Base-by-base conservation (phyloP, 2,888 invertebrate species). In the Hemistola chrysoprasaria region DNA sequence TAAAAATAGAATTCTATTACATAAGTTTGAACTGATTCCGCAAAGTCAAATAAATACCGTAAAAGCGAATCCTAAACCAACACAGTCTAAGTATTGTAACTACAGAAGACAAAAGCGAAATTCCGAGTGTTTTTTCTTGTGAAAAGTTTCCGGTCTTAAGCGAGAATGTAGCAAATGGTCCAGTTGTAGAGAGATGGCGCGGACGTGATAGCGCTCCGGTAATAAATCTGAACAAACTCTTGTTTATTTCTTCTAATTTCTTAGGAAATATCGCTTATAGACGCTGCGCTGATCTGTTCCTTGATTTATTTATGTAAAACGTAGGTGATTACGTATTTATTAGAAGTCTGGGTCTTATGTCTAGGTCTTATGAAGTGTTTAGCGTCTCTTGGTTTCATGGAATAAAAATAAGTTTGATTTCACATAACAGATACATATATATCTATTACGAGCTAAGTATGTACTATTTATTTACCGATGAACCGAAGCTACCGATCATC, bases 171-270 rank as follows among this genome's bases (percentile, higher is more conserved):
- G 21, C 35, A 25, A 47, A 41, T 24, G 20, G 29, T 8, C 22
- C 25, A 8, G 9, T 29, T 9, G 11, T 9, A 10, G 46, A 35
- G 20, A 46, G 22, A 45, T 26, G 24, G 35, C 8, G 31, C 21
- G 32, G 25, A 42, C 49, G 47, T 49, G 52, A 44, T 28, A 34
- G 29, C 31, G 37, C 41, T 30, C 43, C 8, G 7, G 38, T 27
- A 33, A 53, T 53, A 49, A 53, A 50, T 53, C 42, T 40, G 10
- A 16, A 3, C n/a, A 22, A 32, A 1, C 33, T 42, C 23, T 44
- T 38, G 26, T 49, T 52, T 47, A 30, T 44, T 49, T 29, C 31
- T 34, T 44, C 49, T 45, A 44, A 45, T 50, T 36, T 44, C 41
- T 44, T 40, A 22, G 8, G 28, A 34, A 41, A 33, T 28, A 22